Evolutionary conservation across 2,888 invertebrate genomes (phyloP), one percentile per base, ranked within the genome.

Genomic region (Rotaria sp.): DNA sequence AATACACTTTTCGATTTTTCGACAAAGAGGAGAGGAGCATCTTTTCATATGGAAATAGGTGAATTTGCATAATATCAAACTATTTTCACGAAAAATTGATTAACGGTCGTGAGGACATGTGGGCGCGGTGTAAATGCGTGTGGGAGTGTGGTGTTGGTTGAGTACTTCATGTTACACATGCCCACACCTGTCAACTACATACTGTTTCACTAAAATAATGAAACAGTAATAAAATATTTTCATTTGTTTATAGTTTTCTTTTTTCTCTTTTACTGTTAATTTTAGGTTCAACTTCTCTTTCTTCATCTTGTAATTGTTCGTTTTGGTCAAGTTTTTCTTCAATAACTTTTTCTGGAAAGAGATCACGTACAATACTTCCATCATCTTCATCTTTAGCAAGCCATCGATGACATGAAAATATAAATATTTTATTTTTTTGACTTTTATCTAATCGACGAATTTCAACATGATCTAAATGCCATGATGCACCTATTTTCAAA

Each of bases 401-500:
- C 91, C 91, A 91, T 10, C 90, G 89, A 41, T 89, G 88, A 88
- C 91, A 91, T 13, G 89, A 90, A 88, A 91, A 91, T 48, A 89
- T 88, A 88, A 90, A 91, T 4, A 90, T 90, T 86, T 90, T 88
- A 8, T 91, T 90, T 90, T 90, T 91, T 48, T 48, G 35, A 18
- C n/a, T 41, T 59, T 52, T 84, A 26, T 80, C 45, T 41, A 87
- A 84, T 4, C 85, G 84, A 85, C 91, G 88, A 10, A 91, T 89
- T 84, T 90, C 90, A 26, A 91, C 90, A 85, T 88, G 89, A 84
- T 90, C 89, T 52, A 91, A 87, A 89, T 91, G 90, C 87, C 87
- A 87, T 57, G 85, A 80, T 2, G 85, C 35, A 24, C 55, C 48
- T n/a, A 45, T 30, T 52, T 52, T 52, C 24, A 24, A 52, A 52